phyloP scores from a whole-genome alignment of 2,888 invertebrate genomes.

The Euphydryas editha region DNA sequence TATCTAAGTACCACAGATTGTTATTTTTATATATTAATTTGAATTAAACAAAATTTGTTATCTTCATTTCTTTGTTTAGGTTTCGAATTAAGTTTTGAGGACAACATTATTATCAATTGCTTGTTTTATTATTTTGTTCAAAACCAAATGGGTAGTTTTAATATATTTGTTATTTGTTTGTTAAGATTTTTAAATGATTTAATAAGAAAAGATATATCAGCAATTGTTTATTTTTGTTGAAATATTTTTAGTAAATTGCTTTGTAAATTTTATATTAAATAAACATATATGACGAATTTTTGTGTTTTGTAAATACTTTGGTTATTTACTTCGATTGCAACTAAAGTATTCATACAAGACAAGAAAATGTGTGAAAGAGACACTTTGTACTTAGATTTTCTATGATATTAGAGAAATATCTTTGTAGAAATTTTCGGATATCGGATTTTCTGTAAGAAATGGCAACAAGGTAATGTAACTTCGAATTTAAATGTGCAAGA shows the following conservation, averaged over 20 bases:
- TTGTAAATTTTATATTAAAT: neutral
- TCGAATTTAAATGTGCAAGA: slow-evolving; percentile 10
- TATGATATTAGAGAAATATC: neutral
- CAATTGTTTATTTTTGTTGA: slow-evolving; percentile 1
- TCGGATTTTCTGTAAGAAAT: neutral
- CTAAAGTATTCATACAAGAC: neutral
- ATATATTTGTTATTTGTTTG: slow-evolving; percentile 52
- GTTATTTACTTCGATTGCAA: neutral
- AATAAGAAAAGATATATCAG: neutral
- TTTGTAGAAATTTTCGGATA: neutral
- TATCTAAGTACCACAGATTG: slow-evolving; percentile 15
- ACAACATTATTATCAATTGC: neutral
- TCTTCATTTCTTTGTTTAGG: slow-evolving; percentile 32
- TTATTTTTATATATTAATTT: slow-evolving; percentile 26
- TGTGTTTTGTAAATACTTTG: neutral
- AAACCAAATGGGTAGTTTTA: slow-evolving; percentile 42
- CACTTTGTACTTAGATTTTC: slow-evolving; percentile 1
- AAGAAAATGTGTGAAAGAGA: neutral
- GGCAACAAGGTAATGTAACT: slow-evolving; percentile 15
- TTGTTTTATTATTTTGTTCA: slow-evolving; percentile 35
- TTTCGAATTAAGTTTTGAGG: slow-evolving; percentile 17
- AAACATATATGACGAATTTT: neutral
- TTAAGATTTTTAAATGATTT: slow-evolving; percentile 31
- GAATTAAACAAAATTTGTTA: slow-evolving; percentile 24
- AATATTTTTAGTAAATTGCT: slow-evolving; percentile 2